These are phyloP conservation scores for Neoascia interrupta DNA, from an alignment of 2,888 invertebrate species.

Conservation along the genomic window DNA sequence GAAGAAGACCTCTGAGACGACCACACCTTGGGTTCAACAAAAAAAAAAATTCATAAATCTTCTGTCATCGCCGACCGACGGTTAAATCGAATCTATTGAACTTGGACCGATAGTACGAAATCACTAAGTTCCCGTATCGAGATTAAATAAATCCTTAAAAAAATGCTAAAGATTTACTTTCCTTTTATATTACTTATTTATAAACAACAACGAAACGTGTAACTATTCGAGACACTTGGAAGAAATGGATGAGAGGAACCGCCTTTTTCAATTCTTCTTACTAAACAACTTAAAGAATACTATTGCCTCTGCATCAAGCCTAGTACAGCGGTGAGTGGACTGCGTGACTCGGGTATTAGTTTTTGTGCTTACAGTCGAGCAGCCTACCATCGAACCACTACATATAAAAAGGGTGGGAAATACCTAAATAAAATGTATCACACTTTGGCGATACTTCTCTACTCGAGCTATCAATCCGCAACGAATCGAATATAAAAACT, in stretches of 20 bases:
- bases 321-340: conserved; percentile 44
- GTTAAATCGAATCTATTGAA: neutral
- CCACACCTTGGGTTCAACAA: conserved; percentile 58
- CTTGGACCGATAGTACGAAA: too few species aligned
- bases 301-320: conserved; percentile 47
- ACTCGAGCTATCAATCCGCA: conserved; percentile 12
- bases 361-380: conserved; percentile 26
- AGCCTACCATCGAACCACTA: conserved; percentile 28
- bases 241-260: conserved; percentile 36
- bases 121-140: too few species aligned
- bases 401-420: conserved; percentile 41
- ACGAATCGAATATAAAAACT: conserved; percentile 38
- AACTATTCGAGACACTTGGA: conserved; percentile 13
- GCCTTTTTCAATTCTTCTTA: conserved; percentile 59
- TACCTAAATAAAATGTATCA: conserved; percentile 42
- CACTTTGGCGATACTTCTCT: conserved; percentile 25
- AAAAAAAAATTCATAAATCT: conserved; percentile 32
- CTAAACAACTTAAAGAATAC: conserved; percentile 56
- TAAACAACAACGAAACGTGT: conserved; percentile 9
- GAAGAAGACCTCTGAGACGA: conserved; percentile 29
- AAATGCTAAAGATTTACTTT: neutral
- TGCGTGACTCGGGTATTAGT: conserved; percentile 43
- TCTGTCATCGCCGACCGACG: conserved; percentile 21
- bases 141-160: too few species aligned
- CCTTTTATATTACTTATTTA: neutral